phyloP scores from a whole-genome alignment of 2,797 vertebrate genomes.

The Kryptolebias ocellatus region DNA sequence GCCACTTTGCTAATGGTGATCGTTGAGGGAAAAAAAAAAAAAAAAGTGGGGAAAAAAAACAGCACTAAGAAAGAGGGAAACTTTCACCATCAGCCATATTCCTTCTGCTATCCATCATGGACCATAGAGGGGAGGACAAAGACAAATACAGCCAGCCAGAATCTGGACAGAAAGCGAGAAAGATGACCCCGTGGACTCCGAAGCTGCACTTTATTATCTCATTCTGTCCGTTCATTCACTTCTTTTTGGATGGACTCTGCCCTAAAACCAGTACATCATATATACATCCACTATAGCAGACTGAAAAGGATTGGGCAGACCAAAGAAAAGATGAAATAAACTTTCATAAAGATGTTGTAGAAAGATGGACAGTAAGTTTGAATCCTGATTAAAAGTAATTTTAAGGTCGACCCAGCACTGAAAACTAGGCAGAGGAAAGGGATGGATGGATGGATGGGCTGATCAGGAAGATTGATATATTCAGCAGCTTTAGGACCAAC shows the following conservation, averaged over 20 bases:
- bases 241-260: conserved; percentile 34
- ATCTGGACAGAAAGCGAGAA: conserved; percentile 65
- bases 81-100: conserved; percentile 68
- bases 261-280: conserved; percentile 58
- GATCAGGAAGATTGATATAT: no score
- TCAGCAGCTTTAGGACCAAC: no score
- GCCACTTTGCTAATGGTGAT: conserved; percentile 63
- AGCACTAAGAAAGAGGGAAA: conserved; percentile 47
- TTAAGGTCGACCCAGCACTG: no score
- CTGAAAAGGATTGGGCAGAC: conserved; percentile 17
- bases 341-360: conserved; percentile 27
- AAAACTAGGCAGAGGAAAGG: no score
- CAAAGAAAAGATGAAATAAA: conserved; percentile 31
- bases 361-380: conserved; percentile 6
- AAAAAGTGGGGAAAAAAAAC: not conserved
- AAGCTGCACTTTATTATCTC: conserved; percentile 72
- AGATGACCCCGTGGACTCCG: conserved; percentile 67
- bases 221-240: conserved; percentile 61
- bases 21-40: conserved; percentile 3
- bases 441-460: no score
- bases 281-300: conserved; percentile 4
- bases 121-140: conserved; percentile 76
- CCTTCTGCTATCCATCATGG: conserved; percentile 74
- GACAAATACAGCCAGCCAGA: conserved; percentile 70
- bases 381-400: not conserved